Percentiles rank a stretch among this genome's conserved stretches.
Evolutionary conservation across 2,113 vertebrate species (phyloP).

Genomic region (human (Homo sapiens)): GRCh38 chr6:4343501-4344000

Average conservation of each 20-base stretch:
- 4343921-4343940: neutral
- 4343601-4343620: neutral
- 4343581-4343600: neutral
- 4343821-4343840: neutral
- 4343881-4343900: too few species aligned
- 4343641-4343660: neutral
- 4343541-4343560: neutral
- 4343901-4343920: too few species aligned
- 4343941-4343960: neutral
- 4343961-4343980: neutral
- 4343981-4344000: neutral
- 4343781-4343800: neutral
- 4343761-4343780: neutral
- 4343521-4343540: neutral
- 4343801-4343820: neutral
- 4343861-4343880: neutral
- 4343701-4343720: neutral
- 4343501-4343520: neutral
- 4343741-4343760: neutral
- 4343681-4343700: neutral
- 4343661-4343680: neutral
- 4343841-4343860: fast-evolving
- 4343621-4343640: neutral
- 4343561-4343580: neutral
- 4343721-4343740: conserved; percentile 4